Evolutionary conservation across 2,888 invertebrate genomes (phyloP).

Genomic region (Phania funesta): DNA sequence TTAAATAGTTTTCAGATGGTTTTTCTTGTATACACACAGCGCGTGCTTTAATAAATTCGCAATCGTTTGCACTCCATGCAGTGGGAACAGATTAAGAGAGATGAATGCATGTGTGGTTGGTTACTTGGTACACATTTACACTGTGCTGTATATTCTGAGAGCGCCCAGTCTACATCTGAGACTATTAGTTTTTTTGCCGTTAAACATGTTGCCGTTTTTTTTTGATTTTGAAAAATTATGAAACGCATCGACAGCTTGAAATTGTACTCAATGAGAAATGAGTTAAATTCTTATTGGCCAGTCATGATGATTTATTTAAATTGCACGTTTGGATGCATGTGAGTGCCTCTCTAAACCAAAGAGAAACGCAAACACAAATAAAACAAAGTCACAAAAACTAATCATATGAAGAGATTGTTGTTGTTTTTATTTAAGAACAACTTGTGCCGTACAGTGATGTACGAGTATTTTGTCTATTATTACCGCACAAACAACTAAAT

Average conservation of each 20-base stretch:
- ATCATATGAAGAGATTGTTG: slow-evolving; percentile 44
- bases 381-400: slow-evolving; percentile 39
- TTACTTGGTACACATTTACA: too few species aligned
- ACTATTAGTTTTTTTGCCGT: background rate
- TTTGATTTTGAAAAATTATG: slow-evolving; percentile 30
- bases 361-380: slow-evolving; percentile 20
- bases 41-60: slow-evolving; percentile 49
- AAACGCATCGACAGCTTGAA: slow-evolving; percentile 69
- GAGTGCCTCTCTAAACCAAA: background rate
- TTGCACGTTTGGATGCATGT: slow-evolving; percentile 71
- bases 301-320: slow-evolving; percentile 79
- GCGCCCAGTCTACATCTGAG: too few species aligned
- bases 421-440: background rate
- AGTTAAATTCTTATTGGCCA: slow-evolving; percentile 60
- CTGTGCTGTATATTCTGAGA: too few species aligned
- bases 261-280: slow-evolving; percentile 55
- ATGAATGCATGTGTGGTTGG: slow-evolving; percentile 12
- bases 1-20: too few species aligned
- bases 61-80: background rate
- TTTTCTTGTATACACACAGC: too few species aligned
- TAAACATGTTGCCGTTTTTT: background rate
- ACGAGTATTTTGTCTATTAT: slow-evolving; percentile 4
- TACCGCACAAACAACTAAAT: slow-evolving; percentile 26
- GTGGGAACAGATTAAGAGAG: slow-evolving; percentile 20
- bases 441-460: slow-evolving; percentile 6